A percentile compares a stretch with the other conserved stretches of the same genome.
Conservation (phyloP, 2,113 vertebrate genomes). For the Egretta garzetta region DNA sequence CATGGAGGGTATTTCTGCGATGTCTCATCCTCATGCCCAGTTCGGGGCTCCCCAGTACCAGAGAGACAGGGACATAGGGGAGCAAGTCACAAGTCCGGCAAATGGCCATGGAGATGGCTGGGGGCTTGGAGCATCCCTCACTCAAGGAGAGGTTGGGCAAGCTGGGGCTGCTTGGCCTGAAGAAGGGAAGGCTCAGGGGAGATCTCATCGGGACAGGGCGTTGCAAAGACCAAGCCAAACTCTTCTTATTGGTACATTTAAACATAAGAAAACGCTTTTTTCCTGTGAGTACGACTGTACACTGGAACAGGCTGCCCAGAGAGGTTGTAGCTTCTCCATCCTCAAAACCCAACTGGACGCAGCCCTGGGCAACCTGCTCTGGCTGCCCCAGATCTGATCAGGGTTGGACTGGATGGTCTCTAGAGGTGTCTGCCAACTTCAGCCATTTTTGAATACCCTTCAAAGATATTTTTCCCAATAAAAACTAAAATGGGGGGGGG, state of each 20-base stretch:
- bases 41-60: not conserved
- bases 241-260: not conserved
- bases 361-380: not conserved
- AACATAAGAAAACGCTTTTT: not conserved
- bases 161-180: not conserved
- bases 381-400: not conserved
- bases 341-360: not conserved
- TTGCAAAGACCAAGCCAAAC: not conserved
- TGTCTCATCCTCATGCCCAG: not conserved
- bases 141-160: not conserved
- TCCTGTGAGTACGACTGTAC: too few species aligned
- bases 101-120: fast-evolving
- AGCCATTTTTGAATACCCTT: not conserved
- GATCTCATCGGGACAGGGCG: not conserved
- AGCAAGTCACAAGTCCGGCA: fast-evolving
- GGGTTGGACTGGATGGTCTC: not conserved
- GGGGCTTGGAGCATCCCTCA: not conserved
- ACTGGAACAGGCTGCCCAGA: not conserved
- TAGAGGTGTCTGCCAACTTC: not conserved
- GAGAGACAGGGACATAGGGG: fast-evolving
- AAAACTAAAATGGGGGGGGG: not conserved
- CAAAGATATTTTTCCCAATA: not conserved
- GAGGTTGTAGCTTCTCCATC: not conserved
- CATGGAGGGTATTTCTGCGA: not conserved
- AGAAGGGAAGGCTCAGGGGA: not conserved